Base-by-base conservation (phyloP, 2,797 vertebrate species). In the Anabas testudineus region DNA sequence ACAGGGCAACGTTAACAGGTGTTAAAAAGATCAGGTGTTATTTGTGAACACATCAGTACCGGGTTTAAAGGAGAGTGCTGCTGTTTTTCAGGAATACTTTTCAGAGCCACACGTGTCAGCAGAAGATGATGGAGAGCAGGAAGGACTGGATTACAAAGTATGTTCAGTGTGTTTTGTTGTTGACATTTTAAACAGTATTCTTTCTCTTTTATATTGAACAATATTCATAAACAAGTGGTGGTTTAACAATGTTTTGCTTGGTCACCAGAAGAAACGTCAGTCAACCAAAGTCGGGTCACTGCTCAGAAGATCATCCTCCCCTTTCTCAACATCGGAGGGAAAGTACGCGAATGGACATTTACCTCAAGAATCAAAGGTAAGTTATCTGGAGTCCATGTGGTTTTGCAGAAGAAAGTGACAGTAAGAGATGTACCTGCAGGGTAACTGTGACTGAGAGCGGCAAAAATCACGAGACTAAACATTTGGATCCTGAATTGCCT, bases 271-370 rank as follows among this genome's bases (percentile, higher is more conserved):
- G 56, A 87, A 81, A 45, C 26, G 5, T 30, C 14, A 75, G 30
- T 91, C 84, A 65, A 39, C 39, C 32, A 91, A 74, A 82, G 83
- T 87, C 18, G 62, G 12, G 12, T 43, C n/a, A 42, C n/a, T 88
- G 65, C 71, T 90, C 10, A 65, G 87, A 63, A 65, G 87, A 63
- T 62, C 78, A 0, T 91, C 91, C 4, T 49, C 62, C 0, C 1
- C 1, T 6, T 71, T 74, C 0, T 5, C 39, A 0, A 0, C 60
- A 7, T 19, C 24, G 0, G 75, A 82, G 0, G 13, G 14, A 3
- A 88, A 82, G 18, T 34, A 12, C 22, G 10, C 2, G 14, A 76
- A 87, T 10, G 61, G 41, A 47, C 34, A 55, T 59, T 58, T 64
- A 8, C 30, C 37, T 16, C 63, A 67, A 2, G 66, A 52, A 3